A percentile compares a stretch with the other conserved stretches of the same genome.
These are phyloP conservation scores for Eutolmus rufibarbis DNA, from an alignment of 2,888 invertebrate genomes.

Conservation along the genomic window DNA sequence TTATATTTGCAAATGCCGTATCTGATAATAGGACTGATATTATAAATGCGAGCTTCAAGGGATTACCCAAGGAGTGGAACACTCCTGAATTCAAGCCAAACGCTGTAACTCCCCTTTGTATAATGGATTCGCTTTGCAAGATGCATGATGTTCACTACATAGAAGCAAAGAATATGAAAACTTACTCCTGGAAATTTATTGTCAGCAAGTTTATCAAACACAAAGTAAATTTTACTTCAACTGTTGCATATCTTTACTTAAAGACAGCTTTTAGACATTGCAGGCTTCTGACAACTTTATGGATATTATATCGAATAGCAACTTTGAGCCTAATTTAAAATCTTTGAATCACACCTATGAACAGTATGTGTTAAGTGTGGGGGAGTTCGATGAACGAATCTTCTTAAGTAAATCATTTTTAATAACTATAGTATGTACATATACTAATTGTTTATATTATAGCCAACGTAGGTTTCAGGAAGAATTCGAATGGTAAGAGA, in stretches of 20 bases:
- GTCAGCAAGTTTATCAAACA: slow-evolving; percentile 67
- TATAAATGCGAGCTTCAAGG: slow-evolving; percentile 83
- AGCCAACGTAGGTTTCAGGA: slow-evolving; percentile 24
- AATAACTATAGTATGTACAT: not conserved
- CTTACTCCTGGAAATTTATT: slow-evolving; percentile 83
- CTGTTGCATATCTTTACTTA: not conserved
- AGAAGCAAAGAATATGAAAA: slow-evolving; percentile 90
- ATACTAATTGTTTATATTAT: not conserved
- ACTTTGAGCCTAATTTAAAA: slow-evolving; percentile 87
- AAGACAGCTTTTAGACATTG: slow-evolving; percentile 64
- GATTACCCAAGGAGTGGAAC: slow-evolving; percentile 75
- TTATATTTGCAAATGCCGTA: slow-evolving; percentile 86
- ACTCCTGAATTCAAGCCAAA: slow-evolving; percentile 64
- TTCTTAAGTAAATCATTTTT: slow-evolving; percentile 74
- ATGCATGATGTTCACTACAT: slow-evolving; percentile 82
- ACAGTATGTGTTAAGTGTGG: slow-evolving; percentile 86
- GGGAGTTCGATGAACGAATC: slow-evolving; percentile 96
- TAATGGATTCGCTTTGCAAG: slow-evolving; percentile 82
- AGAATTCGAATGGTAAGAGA: slow-evolving; percentile 8
- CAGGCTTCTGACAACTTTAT: slow-evolving; percentile 66
- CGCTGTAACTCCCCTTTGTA: slow-evolving; percentile 74
- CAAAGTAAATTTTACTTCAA: slow-evolving; percentile 51
- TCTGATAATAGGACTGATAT: slow-evolving; percentile 81
- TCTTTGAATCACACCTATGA: slow-evolving; percentile 88
- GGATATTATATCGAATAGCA: slow-evolving; percentile 78